phyloP scores from a whole-genome alignment of 2,797 vertebrate genomes.

The Erpetoichthys calabaricus region DNA sequence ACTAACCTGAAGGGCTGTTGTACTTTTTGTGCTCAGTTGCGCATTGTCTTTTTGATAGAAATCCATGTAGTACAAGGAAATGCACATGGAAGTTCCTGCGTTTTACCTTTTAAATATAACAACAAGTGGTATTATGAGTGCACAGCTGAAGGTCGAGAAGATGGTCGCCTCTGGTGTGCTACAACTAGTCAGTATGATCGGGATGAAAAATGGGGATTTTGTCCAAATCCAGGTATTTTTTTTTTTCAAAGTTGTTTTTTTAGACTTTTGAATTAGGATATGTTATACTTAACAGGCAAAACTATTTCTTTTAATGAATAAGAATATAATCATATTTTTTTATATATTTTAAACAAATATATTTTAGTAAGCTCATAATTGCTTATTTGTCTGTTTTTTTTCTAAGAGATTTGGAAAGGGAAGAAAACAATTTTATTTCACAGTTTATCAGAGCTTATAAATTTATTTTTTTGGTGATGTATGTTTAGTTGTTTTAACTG shows the following conservation, averaged over 20 bases:
- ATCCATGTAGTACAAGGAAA: constrained; percentile 74
- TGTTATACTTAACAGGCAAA: too few relatives aligned
- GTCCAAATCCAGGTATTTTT: constrained; percentile 62
- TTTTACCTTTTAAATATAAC: constrained; percentile 82
- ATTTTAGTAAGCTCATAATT: not conserved
- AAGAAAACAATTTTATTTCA: too few relatives aligned
- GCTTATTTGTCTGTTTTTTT: too few relatives aligned
- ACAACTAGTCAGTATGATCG: constrained; percentile 69
- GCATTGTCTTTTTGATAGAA: constrained; percentile 42
- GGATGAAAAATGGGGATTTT: constrained; percentile 82
- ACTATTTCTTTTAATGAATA: not conserved
- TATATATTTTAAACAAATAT: not conserved
- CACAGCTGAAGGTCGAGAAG: constrained; percentile 63
- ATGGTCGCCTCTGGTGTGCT: constrained; percentile 71
- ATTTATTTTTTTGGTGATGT: too few relatives aligned
- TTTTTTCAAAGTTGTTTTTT: constrained; percentile 21
- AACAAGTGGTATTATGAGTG: constrained; percentile 78
- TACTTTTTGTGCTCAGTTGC: too few relatives aligned
- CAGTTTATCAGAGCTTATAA: too few relatives aligned
- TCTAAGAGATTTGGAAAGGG: too few relatives aligned
- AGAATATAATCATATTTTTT: not conserved
- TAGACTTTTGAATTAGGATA: constrained; percentile 16
- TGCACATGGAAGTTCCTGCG: constrained; percentile 65
- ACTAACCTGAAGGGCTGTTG: too few relatives aligned
- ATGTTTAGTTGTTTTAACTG: too few relatives aligned